Conservation (phyloP, 1,140 invertebrate species). For the Coenobita brevimanus region DNA sequence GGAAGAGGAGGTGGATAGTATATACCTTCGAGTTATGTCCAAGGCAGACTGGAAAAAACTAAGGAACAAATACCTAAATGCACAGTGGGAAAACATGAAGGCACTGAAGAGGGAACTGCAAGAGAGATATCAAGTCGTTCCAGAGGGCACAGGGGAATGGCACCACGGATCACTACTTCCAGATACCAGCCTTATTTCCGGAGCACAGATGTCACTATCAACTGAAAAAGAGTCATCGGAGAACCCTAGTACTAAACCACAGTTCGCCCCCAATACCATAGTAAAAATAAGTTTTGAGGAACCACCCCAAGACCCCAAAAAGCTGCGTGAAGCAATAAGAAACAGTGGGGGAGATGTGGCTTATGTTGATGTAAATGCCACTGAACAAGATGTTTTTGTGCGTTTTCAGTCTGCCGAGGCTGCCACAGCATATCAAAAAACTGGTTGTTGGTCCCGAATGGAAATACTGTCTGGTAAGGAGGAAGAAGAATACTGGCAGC, state of each 20-base stretch:
- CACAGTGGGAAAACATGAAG: conserved; percentile 56
- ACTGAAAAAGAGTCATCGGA: neutral
- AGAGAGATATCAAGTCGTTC: conserved; percentile 8
- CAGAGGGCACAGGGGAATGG: too few species aligned
- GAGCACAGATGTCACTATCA: too few species aligned
- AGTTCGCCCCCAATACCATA: conserved; percentile 47
- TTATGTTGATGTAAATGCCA: conserved; percentile 50
- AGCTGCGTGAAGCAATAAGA: conserved; percentile 35
- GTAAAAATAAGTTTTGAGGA: conserved; percentile 60
- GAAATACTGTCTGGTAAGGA: conserved; percentile 39
- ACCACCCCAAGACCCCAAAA: conserved; percentile 52
- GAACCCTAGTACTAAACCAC: conserved; percentile 20
- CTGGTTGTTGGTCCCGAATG: conserved; percentile 51
- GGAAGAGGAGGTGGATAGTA: conserved; percentile 45
- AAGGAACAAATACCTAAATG: conserved; percentile 61
- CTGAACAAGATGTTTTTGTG: conserved; percentile 57
- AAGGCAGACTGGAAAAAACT: conserved; percentile 56
- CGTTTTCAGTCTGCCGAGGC: conserved; percentile 35
- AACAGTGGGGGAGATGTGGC: conserved; percentile 32
- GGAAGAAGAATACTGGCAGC: conserved; percentile 56
- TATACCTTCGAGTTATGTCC: conserved; percentile 58
- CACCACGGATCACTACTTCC: too few species aligned
- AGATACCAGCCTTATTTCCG: too few species aligned
- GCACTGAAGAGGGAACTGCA: conserved; percentile 36
- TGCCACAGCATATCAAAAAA: conserved; percentile 31